Percentiles rank a stretch among this genome's conserved stretches.
Conservation (phyloP, 2,113 vertebrate genomes). For the Daubentonia madagascariensis region DNA sequence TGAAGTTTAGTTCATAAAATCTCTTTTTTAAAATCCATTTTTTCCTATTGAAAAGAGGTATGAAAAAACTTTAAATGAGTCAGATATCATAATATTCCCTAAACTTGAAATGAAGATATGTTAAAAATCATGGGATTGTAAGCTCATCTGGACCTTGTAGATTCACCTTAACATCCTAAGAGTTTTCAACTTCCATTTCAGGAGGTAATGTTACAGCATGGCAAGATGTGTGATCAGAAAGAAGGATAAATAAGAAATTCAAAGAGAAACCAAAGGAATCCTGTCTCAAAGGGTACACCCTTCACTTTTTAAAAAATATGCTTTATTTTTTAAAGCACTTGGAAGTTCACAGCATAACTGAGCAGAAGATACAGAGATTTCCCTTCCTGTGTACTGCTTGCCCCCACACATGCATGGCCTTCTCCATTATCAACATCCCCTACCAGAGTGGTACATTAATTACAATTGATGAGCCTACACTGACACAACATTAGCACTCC, state of each 20-base stretch:
- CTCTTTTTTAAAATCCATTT: neutral
- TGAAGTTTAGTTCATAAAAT: conserved; percentile 52
- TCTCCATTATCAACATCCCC: neutral
- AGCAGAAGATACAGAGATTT: neutral
- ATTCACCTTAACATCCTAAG: neutral
- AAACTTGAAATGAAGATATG: conserved; percentile 30
- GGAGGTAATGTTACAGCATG: neutral
- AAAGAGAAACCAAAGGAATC: neutral
- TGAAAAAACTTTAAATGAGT: conserved; percentile 6
- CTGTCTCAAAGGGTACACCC: neutral
- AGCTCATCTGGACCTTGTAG: neutral
- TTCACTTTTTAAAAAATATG: neutral
- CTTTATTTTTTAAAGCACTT: neutral
- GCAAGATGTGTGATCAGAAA: neutral
- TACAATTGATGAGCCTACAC: neutral
- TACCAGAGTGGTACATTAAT: neutral
- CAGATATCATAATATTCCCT: conserved; percentile 36
- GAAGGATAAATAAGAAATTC: neutral
- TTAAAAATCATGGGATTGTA: conserved; percentile 13
- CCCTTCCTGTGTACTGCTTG: neutral
- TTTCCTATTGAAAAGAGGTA: neutral
- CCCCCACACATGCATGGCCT: too few relatives aligned
- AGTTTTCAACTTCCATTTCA: neutral
- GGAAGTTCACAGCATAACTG: neutral
- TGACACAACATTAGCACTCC: neutral